These are phyloP conservation scores for Rhynchomys soricoides DNA, from an alignment of 2,113 vertebrate species.

Conservation along the genomic window DNA sequence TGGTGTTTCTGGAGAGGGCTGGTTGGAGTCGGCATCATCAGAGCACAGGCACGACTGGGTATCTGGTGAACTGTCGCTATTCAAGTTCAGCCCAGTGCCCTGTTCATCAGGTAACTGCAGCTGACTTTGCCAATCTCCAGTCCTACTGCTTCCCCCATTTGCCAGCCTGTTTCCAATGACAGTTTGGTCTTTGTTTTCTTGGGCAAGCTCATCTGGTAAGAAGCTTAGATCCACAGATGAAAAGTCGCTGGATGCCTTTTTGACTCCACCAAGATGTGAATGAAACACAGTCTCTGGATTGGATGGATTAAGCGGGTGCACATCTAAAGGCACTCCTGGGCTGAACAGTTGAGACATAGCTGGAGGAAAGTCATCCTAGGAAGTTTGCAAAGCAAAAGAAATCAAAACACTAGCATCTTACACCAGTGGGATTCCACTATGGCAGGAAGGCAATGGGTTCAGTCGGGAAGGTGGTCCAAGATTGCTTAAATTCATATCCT, in stretches of 20 bases:
- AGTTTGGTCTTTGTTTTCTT: slow-evolving; percentile 81
- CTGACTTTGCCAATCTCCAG: slow-evolving; percentile 37
- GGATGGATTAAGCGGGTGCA: slow-evolving; percentile 78
- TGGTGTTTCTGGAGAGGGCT: slow-evolving; percentile 68
- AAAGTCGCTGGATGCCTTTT: slow-evolving; percentile 83
- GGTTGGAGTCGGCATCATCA: slow-evolving; percentile 50
- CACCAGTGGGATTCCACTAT: neutral
- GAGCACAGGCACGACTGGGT: neutral
- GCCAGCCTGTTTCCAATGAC: slow-evolving; percentile 37
- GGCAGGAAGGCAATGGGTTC: neutral
- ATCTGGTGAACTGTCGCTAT: slow-evolving; percentile 46
- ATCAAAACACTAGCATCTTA: slow-evolving; percentile 39
- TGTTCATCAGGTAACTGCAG: neutral
- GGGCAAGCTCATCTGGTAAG: slow-evolving; percentile 91
- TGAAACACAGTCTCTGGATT: slow-evolving; percentile 59
- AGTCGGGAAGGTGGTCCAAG: neutral
- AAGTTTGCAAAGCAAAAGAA: slow-evolving; percentile 14
- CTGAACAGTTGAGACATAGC: slow-evolving; percentile 76
- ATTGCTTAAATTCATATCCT: neutral
- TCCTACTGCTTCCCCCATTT: slow-evolving; percentile 26
- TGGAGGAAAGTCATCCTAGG: slow-evolving; percentile 81
- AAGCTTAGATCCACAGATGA: slow-evolving; percentile 94
- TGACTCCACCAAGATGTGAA: slow-evolving; percentile 77
- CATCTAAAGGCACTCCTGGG: slow-evolving; percentile 81
- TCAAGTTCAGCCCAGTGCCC: slow-evolving; percentile 75